Evolutionary conservation across 2,888 invertebrate species (phyloP).

Genomic region (Catocala nupta): DNA sequence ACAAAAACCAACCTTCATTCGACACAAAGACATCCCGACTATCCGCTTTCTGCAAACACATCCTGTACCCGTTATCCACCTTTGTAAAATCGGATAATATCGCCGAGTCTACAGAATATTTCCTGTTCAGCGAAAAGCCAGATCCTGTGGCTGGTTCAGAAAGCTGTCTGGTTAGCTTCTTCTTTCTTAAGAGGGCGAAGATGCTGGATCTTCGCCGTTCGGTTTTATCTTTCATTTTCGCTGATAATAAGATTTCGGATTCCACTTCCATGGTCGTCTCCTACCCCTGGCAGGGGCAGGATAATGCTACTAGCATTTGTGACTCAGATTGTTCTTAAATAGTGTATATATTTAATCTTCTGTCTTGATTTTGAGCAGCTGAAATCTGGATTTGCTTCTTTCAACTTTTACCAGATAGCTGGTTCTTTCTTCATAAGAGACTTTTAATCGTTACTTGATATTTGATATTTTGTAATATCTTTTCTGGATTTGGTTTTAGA

Average conservation of each 20-base stretch:
- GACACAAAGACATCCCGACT: constrained; percentile 51
- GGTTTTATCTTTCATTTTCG: constrained; percentile 67
- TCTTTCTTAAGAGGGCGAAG: constrained; percentile 73
- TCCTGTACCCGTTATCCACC: constrained; percentile 54
- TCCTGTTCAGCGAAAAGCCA: constrained; percentile 57
- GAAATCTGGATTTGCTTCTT: too few relatives aligned
- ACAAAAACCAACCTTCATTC: constrained; percentile 65
- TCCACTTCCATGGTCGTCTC: constrained; percentile 63
- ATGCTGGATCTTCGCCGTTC: constrained; percentile 74
- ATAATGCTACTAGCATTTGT: background rate
- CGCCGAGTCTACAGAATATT: constrained; percentile 76
- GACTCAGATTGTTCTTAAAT: too few relatives aligned
- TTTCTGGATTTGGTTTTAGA: too few relatives aligned
- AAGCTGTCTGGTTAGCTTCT: constrained; percentile 71
- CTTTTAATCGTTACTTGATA: too few relatives aligned
- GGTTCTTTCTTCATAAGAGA: too few relatives aligned
- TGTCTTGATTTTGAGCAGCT: too few relatives aligned
- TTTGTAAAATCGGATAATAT: constrained; percentile 69
- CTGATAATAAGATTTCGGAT: constrained; percentile 52
- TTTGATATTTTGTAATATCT: too few relatives aligned
- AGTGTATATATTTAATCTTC: too few relatives aligned
- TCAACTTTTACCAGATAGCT: too few relatives aligned
- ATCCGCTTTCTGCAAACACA: constrained; percentile 54
- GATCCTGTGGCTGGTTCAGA: constrained; percentile 68
- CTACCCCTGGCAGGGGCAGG: background rate